Percentiles rank a stretch among this genome's conserved stretches.
These are phyloP conservation scores for Orientallactaga sibirica DNA, from an alignment of 2,797 vertebrate genomes.

Conservation along the genomic window DNA sequence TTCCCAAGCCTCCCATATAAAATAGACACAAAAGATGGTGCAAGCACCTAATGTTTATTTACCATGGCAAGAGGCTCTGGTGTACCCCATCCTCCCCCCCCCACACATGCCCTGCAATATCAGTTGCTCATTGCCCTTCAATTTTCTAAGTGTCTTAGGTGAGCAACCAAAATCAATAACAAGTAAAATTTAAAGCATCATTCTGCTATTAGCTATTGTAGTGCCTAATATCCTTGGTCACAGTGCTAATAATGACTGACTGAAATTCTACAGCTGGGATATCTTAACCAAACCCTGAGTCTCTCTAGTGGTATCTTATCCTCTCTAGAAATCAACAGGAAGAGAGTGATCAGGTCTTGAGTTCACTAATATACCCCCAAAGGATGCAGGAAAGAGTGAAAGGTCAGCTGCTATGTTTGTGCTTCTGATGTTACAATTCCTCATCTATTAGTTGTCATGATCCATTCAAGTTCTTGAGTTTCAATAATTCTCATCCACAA, in stretches of 20 bases:
- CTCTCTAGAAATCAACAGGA: background rate
- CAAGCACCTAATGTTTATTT: too few species aligned
- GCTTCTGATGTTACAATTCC: background rate
- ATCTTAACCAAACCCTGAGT: background rate
- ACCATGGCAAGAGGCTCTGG: too few species aligned
- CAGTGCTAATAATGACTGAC: background rate
- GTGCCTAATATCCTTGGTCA: background rate
- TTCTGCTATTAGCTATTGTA: background rate
- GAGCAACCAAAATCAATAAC: background rate
- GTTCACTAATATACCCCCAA: background rate
- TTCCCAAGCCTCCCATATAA: too few species aligned
- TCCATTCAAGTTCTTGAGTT: background rate
- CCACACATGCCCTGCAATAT: background rate
- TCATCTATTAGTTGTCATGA: too few species aligned
- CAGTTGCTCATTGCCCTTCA: background rate
- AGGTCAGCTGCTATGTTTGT: background rate
- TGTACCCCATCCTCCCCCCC: too few species aligned
- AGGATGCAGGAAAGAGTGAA: background rate
- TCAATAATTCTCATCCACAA: background rate
- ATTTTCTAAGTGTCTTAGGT: background rate
- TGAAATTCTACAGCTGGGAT: background rate
- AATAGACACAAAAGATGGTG: too few species aligned
- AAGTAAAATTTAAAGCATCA: conserved; percentile 9
- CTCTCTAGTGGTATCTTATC: background rate
- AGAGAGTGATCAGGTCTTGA: background rate